A percentile compares a stretch with the other conserved stretches of the same genome.
phyloP scores from a whole-genome alignment of 2,888 invertebrate species.

The Trichogramma dendrolimi region DNA sequence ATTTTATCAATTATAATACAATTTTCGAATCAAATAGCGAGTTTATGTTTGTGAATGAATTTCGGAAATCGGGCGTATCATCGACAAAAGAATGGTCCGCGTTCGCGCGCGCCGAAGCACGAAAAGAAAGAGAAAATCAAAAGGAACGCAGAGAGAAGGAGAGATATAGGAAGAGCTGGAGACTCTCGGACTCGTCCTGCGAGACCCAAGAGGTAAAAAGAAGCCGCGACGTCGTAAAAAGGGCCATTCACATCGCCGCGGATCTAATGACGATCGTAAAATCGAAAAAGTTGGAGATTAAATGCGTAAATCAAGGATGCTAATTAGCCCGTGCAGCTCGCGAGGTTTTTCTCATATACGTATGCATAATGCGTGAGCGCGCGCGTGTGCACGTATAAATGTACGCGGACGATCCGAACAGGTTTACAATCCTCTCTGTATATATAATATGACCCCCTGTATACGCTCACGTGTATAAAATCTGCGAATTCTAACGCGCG shows the following conservation, averaged over 20 bases:
- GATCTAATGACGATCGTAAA: slow-evolving; percentile 37
- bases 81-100: no score
- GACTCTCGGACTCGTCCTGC: no score
- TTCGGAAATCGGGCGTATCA: no score
- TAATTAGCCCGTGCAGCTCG: slow-evolving; percentile 35
- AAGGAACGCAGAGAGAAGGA: background rate
- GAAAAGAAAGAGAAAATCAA: background rate
- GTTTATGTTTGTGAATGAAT: no score
- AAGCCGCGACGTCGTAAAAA: slow-evolving; percentile 34
- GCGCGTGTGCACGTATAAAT: slow-evolving; percentile 23
- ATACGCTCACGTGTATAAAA: slow-evolving; percentile 21
- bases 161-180: slow-evolving; percentile 1
- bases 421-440: slow-evolving; percentile 33
- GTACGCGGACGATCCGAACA: slow-evolving; percentile 29
- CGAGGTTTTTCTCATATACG: slow-evolving; percentile 24
- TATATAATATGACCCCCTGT: slow-evolving; percentile 20
- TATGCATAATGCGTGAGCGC: slow-evolving; percentile 36
- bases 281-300: slow-evolving; percentile 38
- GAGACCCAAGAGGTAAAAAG: slow-evolving; percentile 28
- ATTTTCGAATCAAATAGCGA: no score
- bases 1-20: no score
- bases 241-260: slow-evolving; percentile 30
- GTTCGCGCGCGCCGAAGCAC: background rate
- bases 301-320: slow-evolving; percentile 38
- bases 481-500: no score